Percentiles rank a stretch among this genome's conserved stretches.
phyloP scores from a whole-genome alignment of 2,113 vertebrate genomes.

The Camelus bactrianus region DNA sequence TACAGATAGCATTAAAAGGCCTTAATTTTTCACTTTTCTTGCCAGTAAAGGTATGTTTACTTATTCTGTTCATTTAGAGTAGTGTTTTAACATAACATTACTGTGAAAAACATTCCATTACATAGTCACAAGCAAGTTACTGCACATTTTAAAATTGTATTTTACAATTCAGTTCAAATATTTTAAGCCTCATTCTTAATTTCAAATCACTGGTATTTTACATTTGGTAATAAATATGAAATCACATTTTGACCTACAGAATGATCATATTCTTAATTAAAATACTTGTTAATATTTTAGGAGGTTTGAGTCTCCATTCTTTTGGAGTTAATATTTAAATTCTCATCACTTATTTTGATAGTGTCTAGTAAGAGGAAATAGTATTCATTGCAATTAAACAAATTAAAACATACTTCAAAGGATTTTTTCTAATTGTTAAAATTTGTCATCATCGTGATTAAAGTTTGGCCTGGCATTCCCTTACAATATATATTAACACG shows the following conservation, averaged over 20 bases:
- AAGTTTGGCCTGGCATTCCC: slow-evolving; percentile 79
- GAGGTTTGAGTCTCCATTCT: neutral
- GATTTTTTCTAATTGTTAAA: slow-evolving; percentile 59
- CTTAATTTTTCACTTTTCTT: neutral
- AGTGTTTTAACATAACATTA: neutral
- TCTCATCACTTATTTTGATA: slow-evolving; percentile 45
- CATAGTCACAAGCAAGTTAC: slow-evolving; percentile 13
- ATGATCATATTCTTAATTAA: slow-evolving; percentile 26
- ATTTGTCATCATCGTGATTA: slow-evolving; percentile 66
- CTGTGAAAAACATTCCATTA: slow-evolving; percentile 32
- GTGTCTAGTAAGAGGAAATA: slow-evolving; percentile 20
- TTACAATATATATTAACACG: slow-evolving; percentile 66
- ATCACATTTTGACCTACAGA: slow-evolving; percentile 57
- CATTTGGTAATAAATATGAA: slow-evolving; percentile 51
- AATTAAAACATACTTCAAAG: slow-evolving; percentile 61
- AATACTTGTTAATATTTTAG: slow-evolving; percentile 37
- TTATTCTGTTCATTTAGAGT: neutral
- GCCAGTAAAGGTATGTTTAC: neutral
- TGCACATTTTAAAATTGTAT: slow-evolving; percentile 36
- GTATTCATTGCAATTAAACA: slow-evolving; percentile 34
- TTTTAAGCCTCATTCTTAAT: slow-evolving; percentile 1
- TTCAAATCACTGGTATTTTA: slow-evolving; percentile 52
- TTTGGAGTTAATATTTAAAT: slow-evolving; percentile 56
- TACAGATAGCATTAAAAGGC: neutral
- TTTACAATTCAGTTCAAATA: neutral